These are phyloP conservation scores for Panurus biarmicus DNA, from an alignment of 2,113 vertebrate genomes.

Conservation along the genomic window DNA sequence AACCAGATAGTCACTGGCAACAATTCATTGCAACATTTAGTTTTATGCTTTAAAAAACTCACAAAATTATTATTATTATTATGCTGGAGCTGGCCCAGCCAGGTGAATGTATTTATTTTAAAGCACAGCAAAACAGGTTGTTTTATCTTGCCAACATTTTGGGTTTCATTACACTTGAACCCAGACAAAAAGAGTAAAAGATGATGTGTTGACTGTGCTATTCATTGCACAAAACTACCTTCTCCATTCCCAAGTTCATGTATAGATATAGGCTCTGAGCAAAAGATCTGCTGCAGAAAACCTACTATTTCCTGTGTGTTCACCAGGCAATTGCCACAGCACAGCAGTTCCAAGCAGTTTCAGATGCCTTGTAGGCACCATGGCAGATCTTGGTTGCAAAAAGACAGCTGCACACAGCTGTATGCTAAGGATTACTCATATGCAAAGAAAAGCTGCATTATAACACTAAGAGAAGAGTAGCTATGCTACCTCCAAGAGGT, in stretches of 20 bases:
- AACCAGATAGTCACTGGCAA: not conserved
- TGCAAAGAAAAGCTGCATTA: slow-evolving; percentile 10
- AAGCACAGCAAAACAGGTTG: not conserved
- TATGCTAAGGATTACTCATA: not conserved
- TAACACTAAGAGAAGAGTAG: not conserved
- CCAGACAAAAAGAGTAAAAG: not conserved
- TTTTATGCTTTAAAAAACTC: not conserved
- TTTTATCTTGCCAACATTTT: not conserved
- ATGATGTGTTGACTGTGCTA: not conserved
- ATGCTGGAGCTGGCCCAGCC: not conserved
- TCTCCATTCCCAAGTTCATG: not conserved
- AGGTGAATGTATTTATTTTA: not conserved
- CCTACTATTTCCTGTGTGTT: not conserved
- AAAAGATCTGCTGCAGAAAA: not conserved
- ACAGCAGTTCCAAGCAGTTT: not conserved
- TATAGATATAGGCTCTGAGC: not conserved
- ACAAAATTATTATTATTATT: not conserved
- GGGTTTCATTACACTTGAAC: not conserved
- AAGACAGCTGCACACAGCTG: slow-evolving; percentile 29
- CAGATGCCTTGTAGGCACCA: not conserved
- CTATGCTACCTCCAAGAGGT: not conserved
- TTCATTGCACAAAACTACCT: not conserved
- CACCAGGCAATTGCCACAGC: not conserved
- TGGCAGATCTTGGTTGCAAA: not conserved
- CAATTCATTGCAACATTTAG: not conserved